Percentiles rank a stretch among this genome's conserved stretches.
Conservation (phyloP, 2,113 vertebrate genomes). For the Spermophilus dauricus region DNA sequence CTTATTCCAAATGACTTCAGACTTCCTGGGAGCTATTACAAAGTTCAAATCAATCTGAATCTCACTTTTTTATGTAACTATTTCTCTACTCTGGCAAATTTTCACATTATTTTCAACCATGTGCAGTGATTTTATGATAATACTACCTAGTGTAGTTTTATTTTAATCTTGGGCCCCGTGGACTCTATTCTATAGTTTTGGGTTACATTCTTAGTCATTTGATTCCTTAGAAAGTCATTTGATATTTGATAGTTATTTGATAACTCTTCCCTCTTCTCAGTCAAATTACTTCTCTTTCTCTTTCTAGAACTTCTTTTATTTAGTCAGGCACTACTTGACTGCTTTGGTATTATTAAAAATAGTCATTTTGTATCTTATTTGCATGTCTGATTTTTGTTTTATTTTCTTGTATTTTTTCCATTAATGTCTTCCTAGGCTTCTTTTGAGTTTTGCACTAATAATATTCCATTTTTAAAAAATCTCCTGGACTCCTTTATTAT, state of each 20-base stretch:
- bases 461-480: background rate
- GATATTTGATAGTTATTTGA: background rate
- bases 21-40: background rate
- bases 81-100: background rate
- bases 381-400: background rate
- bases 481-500: background rate
- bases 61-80: background rate
- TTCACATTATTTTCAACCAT: background rate
- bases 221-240: background rate
- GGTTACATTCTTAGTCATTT: background rate
- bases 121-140: slow-evolving; percentile 18
- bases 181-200: background rate
- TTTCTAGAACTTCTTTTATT: background rate
- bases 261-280: background rate
- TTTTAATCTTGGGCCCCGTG: background rate
- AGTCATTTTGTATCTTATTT: background rate
- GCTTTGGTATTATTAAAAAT: background rate
- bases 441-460: slow-evolving; percentile 19
- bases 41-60: background rate
- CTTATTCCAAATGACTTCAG: background rate
- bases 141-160: background rate
- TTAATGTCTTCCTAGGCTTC: background rate
- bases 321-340: background rate
- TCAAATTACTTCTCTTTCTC: background rate
- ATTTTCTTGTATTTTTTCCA: background rate